Evolutionary conservation across 2,888 invertebrate genomes (phyloP).

Genomic region (Melolontha melolontha): DNA sequence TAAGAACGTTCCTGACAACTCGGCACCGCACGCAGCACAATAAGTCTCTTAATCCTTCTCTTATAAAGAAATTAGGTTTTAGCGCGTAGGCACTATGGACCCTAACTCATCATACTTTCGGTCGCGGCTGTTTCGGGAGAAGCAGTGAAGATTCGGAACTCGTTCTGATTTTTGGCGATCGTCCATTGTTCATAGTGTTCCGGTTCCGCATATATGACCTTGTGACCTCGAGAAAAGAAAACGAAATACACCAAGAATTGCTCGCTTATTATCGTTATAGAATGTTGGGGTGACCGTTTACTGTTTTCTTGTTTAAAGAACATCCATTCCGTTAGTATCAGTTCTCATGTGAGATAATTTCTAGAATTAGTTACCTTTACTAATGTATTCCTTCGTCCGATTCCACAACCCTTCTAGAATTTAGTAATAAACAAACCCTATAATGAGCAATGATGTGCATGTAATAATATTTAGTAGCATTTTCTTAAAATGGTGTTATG

Average conservation of each 20-base stretch:
- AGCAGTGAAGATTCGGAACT: constrained; percentile 59
- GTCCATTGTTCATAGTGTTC: constrained; percentile 59
- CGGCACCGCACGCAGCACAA: constrained; percentile 45
- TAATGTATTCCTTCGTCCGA: too few species aligned
- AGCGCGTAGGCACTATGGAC: constrained; percentile 25
- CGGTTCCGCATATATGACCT: constrained; percentile 64
- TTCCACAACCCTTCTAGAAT: too few species aligned
- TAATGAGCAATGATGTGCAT: too few species aligned
- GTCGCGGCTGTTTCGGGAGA: constrained; percentile 42
- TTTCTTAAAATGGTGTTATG: too few species aligned
- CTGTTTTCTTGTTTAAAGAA: constrained; percentile 12
- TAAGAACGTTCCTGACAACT: constrained; percentile 56
- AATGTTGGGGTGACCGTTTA: constrained; percentile 17
- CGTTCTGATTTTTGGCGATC: constrained; percentile 62
- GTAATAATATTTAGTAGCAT: too few species aligned
- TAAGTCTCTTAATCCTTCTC: constrained; percentile 40
- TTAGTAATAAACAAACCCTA: too few species aligned
- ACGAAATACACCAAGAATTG: constrained; percentile 29
- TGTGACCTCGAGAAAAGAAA: constrained; percentile 37
- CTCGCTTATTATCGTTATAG: constrained; percentile 25
- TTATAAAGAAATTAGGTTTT: constrained; percentile 36
- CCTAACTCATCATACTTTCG: constrained; percentile 34
- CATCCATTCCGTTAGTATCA: neutral
- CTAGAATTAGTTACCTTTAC: too few species aligned
- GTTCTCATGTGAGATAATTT: too few species aligned